Evolutionary conservation across 1,140 invertebrate species (phyloP).

Genomic region (Temnothorax nylanderi): DNA sequence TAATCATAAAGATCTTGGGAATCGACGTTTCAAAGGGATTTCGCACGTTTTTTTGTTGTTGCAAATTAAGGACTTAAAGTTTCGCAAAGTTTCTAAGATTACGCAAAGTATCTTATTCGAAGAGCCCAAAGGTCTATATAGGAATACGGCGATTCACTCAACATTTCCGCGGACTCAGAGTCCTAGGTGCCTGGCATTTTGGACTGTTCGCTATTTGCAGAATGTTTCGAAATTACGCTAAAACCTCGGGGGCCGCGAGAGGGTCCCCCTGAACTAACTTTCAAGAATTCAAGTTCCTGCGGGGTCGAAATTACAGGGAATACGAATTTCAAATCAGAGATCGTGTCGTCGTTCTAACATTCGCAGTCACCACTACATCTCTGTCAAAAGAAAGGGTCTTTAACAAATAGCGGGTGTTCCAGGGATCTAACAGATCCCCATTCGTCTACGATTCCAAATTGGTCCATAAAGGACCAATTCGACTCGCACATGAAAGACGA

Average conservation of each 20-base stretch:
- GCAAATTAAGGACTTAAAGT: constrained; percentile 3
- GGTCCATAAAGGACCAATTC: not conserved
- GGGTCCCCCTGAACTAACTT: not conserved
- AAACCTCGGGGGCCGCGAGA: not conserved
- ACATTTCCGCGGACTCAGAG: not conserved
- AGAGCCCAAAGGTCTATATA: not conserved
- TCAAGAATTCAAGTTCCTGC: not conserved
- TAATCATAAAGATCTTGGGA: constrained; percentile 17
- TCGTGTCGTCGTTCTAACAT: not conserved
- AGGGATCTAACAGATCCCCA: not conserved
- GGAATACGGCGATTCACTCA: not conserved
- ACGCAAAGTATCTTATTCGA: constrained; percentile 7
- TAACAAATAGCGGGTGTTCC: not conserved
- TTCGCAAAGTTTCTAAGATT: constrained; percentile 3
- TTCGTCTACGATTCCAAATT: constrained; percentile 7
- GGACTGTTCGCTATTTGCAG: constrained; percentile 7
- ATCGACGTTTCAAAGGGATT: not conserved
- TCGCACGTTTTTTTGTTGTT: not conserved
- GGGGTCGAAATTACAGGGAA: not conserved
- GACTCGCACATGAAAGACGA: not conserved
- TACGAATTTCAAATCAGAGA: constrained; percentile 16
- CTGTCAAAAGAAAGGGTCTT: not conserved
- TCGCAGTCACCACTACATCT: not conserved
- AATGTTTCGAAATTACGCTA: not conserved
- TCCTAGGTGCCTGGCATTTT: not conserved